Conservation (phyloP, 2,113 vertebrate species). For the Epinephelus fuscoguttatus region DNA sequence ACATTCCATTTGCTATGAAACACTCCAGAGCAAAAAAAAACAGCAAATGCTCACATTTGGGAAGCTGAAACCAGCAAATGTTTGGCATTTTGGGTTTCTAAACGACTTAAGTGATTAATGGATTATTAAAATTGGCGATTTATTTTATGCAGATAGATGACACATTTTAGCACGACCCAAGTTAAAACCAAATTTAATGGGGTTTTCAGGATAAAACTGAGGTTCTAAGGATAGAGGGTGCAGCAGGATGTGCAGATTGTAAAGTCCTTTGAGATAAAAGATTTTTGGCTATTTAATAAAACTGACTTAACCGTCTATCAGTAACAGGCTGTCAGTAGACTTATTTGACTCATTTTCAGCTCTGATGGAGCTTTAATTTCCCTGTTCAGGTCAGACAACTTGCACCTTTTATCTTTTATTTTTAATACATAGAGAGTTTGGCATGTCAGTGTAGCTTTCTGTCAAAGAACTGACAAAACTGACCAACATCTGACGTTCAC, state of each 20-base stretch:
- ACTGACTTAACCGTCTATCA: not conserved
- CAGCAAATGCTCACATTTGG: not conserved
- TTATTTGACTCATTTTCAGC: not conserved
- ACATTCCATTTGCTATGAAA: not conserved
- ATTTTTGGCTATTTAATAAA: not conserved
- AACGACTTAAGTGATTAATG: not conserved
- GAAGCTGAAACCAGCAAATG: not conserved
- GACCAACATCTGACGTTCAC: not conserved
- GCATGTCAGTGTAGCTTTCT: not conserved
- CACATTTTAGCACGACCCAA: not conserved
- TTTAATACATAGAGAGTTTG: not conserved
- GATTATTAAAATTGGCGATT: not conserved
- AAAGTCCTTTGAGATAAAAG: not conserved
- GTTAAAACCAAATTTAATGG: not conserved
- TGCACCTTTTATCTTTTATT: not conserved
- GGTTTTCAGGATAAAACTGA: not conserved
- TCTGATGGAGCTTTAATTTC: not conserved
- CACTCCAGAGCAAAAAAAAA: not conserved
- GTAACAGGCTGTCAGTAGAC: not conserved
- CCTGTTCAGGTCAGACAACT: not conserved
- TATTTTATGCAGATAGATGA: not conserved
- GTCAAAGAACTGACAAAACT: not conserved
- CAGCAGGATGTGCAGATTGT: not conserved
- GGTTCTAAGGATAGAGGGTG: too few species aligned
- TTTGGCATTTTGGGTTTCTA: not conserved